phyloP scores from a whole-genome alignment of 1,140 invertebrate genomes.

The Chelonus insularis region DNA sequence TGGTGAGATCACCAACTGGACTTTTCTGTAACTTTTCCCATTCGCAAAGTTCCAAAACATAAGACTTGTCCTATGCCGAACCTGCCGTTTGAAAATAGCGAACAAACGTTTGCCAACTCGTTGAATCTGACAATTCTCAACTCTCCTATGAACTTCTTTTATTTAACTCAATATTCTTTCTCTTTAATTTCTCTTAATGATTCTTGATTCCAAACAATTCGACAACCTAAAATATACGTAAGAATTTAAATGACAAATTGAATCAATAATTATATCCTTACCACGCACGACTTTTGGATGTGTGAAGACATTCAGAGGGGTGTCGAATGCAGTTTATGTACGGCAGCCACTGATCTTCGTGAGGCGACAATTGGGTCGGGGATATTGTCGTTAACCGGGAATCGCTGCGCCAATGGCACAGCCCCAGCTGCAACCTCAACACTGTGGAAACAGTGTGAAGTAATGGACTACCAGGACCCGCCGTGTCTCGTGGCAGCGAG shows the following conservation, averaged over 20 bases:
- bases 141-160: neutral
- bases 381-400: slow-evolving; percentile 1
- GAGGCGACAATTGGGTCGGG: neutral
- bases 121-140: neutral
- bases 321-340: slow-evolving; percentile 44
- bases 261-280: slow-evolving; percentile 33
- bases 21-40: slow-evolving; percentile 36
- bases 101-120: slow-evolving; percentile 11
- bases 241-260: slow-evolving; percentile 19
- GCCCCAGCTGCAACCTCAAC: slow-evolving; percentile 25
- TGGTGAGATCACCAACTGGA: neutral
- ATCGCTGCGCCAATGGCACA: slow-evolving; percentile 31
- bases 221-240: too few species aligned
- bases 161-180: too few species aligned
- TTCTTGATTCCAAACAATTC: too few species aligned
- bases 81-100: slow-evolving; percentile 1
- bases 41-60: slow-evolving; percentile 31
- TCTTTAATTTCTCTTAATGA: too few species aligned
- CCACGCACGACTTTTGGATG: slow-evolving; percentile 57
- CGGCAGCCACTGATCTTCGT: slow-evolving; percentile 35
- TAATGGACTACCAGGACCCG: slow-evolving; percentile 17
- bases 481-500: slow-evolving; percentile 38
- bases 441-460: slow-evolving; percentile 11
- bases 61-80: slow-evolving; percentile 8
- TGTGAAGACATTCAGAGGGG: slow-evolving; percentile 58